A percentile compares a stretch with the other conserved stretches of the same genome.
Evolutionary conservation across 2,797 vertebrate species (phyloP).

Genomic region (Poeciliopsis gracilis): DNA sequence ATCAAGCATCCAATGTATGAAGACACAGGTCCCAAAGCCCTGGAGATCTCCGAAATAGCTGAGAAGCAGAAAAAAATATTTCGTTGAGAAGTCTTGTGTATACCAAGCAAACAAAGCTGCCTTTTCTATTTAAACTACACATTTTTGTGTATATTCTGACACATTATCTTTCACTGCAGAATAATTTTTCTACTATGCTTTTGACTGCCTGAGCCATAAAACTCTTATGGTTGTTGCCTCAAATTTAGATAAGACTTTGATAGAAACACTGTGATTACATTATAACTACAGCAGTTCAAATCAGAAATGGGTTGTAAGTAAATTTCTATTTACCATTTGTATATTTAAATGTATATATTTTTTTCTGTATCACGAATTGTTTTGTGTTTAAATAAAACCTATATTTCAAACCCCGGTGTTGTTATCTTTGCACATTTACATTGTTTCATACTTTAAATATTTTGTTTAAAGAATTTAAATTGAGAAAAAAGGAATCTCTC

Average conservation of each 20-base stretch:
- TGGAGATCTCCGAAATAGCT: constrained; percentile 61
- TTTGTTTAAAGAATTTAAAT: neutral
- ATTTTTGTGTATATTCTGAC: neutral
- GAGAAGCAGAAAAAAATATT: constrained; percentile 70
- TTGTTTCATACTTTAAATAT: neutral
- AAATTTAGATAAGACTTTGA: neutral
- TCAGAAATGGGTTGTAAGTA: neutral
- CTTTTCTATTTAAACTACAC: neutral
- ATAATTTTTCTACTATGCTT: neutral
- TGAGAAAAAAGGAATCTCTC: neutral
- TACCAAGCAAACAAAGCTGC: neutral
- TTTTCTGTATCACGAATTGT: neutral
- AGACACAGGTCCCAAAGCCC: constrained; percentile 22
- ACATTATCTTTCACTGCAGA: neutral
- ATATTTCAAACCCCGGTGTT: neutral
- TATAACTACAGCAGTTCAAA: neutral
- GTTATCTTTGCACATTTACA: neutral
- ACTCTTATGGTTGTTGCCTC: constrained; percentile 31
- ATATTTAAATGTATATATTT: neutral
- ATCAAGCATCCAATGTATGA: constrained; percentile 70
- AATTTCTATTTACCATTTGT: neutral
- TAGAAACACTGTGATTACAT: neutral
- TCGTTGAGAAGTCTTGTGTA: constrained; percentile 26
- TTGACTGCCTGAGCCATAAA: constrained; percentile 33
- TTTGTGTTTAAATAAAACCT: neutral